Base-by-base conservation (phyloP, 2,888 invertebrate genomes). In the Dugesia japonica region DNA sequence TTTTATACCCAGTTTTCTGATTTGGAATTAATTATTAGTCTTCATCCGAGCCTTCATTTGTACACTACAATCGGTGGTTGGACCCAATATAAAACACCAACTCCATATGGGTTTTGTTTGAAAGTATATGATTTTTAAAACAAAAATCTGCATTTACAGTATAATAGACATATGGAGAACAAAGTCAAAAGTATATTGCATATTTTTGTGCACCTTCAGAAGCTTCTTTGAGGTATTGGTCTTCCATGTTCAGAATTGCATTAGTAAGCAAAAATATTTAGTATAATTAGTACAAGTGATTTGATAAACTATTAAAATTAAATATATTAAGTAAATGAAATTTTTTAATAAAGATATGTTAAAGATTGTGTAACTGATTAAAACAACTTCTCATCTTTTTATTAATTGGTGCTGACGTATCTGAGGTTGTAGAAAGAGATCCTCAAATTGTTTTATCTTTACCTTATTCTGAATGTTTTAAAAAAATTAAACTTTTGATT, bases 41-140 rank as follows among this genome's bases (percentile, higher is more conserved):
- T 38, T 38, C 38, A 38, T 38, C 38, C 38, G 38, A 38, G 38
- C 17, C 17, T 73, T 9, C 28, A 27, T 28, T 71, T 75, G 23
- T 75, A 75, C 75, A 74, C 74, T 28, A 75, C 75, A 17, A 72
- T 28, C 27, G 75, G 75, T 27, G 75, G 75, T 20, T 75, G 75
- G 85, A 97, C 95, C 86, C 97, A 97, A 84, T 94, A 92, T 86
- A 97, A 97, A 85, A 91, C 98, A 0, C 98, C 97, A 0, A 92
- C 94, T 0, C 95, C 97, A 81, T 90, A 88, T 83, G 92, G 95
- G 80, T 95, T 98, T 84, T 97, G 94, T 1, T 89, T 98, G 79
- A 98, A 98, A 82, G 86, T 86, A 80, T 78, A 79, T 76, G 26
- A 17, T 13, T 38, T 38, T 38, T 38, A 13, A 38, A 38, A 38